Percentiles rank a stretch among this genome's conserved stretches.
phyloP scores from a whole-genome alignment of 2,113 vertebrate genomes.

The Uria aalge region DNA sequence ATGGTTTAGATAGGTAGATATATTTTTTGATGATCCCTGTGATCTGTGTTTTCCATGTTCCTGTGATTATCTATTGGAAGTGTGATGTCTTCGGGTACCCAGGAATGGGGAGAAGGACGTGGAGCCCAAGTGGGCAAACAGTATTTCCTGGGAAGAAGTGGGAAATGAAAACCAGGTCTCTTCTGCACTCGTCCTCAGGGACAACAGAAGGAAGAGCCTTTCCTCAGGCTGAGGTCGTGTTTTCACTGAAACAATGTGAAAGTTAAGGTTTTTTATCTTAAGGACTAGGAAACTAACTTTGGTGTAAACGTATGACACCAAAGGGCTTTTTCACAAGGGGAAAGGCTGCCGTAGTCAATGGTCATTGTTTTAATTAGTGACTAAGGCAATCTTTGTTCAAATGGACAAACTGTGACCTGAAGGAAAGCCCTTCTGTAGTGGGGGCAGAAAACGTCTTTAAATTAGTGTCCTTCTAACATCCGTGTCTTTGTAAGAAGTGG shows the following conservation, averaged over 20 bases:
- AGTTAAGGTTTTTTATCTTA: not conserved
- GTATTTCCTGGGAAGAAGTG: not conserved
- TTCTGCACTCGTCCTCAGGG: not conserved
- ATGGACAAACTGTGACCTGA: not conserved
- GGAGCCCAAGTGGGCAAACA: not conserved
- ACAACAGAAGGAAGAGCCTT: not conserved
- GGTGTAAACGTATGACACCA: not conserved
- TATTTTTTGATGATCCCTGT: not conserved
- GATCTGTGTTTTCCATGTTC: not conserved
- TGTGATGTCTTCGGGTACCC: not conserved
- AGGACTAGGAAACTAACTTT: not conserved
- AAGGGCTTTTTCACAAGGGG: not conserved
- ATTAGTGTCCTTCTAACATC: not conserved
- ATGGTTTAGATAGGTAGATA: not conserved
- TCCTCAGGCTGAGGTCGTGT: not conserved
- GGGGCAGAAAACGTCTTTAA: not conserved
- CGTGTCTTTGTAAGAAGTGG: not conserved
- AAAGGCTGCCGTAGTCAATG: not conserved
- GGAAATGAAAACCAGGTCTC: not conserved
- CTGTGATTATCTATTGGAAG: not conserved
- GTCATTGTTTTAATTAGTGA: not conserved
- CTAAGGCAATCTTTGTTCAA: not conserved
- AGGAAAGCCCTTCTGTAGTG: not conserved
- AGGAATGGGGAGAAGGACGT: fast-evolving
- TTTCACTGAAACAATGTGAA: not conserved